These are phyloP conservation scores for Brachionus angularis DNA, from an alignment of 1,140 invertebrate genomes.

Conservation along the genomic window DNA sequence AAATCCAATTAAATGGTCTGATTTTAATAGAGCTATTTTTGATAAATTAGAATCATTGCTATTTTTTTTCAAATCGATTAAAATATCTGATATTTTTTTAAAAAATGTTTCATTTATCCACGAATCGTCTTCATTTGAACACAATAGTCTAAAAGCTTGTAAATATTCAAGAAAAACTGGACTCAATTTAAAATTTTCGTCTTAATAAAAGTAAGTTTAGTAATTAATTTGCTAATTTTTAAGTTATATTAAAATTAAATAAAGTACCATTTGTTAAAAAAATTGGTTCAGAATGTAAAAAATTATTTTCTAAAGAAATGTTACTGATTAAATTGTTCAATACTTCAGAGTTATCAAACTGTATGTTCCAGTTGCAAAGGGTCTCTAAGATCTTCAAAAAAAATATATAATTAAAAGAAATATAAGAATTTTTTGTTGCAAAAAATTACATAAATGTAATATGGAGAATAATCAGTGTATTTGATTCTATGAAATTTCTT, in stretches of 20 bases:
- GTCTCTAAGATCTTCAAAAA: conserved; percentile 2
- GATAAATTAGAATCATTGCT: too few relatives aligned
- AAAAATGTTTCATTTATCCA: conserved; percentile 25
- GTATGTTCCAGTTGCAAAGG: conserved; percentile 1
- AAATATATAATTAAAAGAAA: background rate
- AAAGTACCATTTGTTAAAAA: conserved; percentile 6
- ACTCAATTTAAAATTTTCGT: background rate
- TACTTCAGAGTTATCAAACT: too few relatives aligned
- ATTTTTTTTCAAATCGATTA: too few relatives aligned
- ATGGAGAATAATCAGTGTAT: background rate
- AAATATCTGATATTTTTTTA: too few relatives aligned
- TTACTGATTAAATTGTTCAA: too few relatives aligned
- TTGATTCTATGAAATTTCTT: background rate
- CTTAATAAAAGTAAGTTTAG: background rate
- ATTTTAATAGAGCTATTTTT: too few relatives aligned
- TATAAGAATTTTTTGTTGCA: background rate
- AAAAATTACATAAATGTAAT: conserved; percentile 22
- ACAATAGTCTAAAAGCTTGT: conserved; percentile 13
- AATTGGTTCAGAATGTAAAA: too few relatives aligned
- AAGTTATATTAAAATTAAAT: background rate
- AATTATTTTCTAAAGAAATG: too few relatives aligned
- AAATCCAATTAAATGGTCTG: too few relatives aligned
- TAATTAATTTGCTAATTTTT: background rate
- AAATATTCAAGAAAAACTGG: background rate
- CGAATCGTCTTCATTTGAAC: conserved; percentile 9